Percentiles rank a stretch among this genome's conserved stretches.
Conservation (phyloP, 2,888 invertebrate species). For the Drosophila nr. perissopoda region DNA sequence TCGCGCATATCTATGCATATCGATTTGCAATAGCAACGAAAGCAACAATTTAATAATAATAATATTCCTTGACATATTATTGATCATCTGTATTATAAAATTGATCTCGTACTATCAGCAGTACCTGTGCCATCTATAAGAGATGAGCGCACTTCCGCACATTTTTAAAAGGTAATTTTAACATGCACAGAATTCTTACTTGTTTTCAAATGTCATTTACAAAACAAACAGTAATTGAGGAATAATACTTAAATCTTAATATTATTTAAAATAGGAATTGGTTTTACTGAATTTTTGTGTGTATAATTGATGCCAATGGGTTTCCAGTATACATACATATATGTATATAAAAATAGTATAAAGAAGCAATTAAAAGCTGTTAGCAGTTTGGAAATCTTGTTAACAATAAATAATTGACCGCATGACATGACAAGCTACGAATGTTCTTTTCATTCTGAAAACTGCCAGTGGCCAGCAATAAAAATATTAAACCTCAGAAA, state of each 20-base stretch:
- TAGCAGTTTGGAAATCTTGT: constrained; percentile 40
- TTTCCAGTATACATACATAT: not conserved
- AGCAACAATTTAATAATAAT: not conserved
- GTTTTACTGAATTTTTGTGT: not conserved
- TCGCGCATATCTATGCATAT: too few species aligned
- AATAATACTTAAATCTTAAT: not conserved
- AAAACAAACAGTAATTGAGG: not conserved
- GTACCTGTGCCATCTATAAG: not conserved
- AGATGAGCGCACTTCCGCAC: not conserved
- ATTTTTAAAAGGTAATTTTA: too few species aligned
- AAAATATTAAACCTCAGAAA: constrained; percentile 58
- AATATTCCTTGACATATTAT: not conserved
- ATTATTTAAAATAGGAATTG: not conserved
- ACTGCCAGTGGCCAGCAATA: constrained; percentile 57
- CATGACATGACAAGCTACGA: constrained; percentile 66
- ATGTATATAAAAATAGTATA: too few species aligned
- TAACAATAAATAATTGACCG: constrained; percentile 77
- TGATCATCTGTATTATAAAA: not conserved
- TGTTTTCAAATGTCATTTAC: not conserved
- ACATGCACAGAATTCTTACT: not conserved
- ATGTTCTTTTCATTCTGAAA: constrained; percentile 28
- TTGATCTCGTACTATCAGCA: not conserved
- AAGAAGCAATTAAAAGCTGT: not conserved
- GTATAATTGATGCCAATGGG: not conserved
- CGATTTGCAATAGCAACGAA: too few species aligned